A percentile compares a stretch with the other conserved stretches of the same genome.
Evolutionary conservation across 2,113 vertebrate species (phyloP).

Genomic region (Atractosteus spatula): DNA sequence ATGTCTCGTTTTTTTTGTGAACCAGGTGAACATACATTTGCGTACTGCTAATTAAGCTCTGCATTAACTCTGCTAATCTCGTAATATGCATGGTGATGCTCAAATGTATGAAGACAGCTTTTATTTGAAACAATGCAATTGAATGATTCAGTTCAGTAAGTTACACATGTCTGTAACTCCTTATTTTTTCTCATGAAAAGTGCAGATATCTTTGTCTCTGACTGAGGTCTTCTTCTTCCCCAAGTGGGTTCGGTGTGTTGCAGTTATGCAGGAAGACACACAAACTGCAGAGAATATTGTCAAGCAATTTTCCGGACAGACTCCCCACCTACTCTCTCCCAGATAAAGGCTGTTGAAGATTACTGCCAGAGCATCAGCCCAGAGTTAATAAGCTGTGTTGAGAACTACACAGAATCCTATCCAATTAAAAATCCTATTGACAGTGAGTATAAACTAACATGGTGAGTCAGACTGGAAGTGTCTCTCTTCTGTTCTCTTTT

Average conservation of each 20-base stretch:
- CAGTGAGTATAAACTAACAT: slow-evolving; percentile 70
- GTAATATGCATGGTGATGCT: no score
- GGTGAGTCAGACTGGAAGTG: no score
- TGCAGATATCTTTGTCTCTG: no score
- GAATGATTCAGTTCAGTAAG: no score
- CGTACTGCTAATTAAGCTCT: no score
- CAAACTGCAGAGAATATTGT: slow-evolving; percentile 93
- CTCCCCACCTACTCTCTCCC: slow-evolving; percentile 89
- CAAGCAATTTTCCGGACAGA: slow-evolving; percentile 98
- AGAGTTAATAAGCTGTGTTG: slow-evolving; percentile 87
- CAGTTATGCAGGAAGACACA: slow-evolving; percentile 91
- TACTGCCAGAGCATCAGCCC: slow-evolving; percentile 89
- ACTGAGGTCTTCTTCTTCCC: slow-evolving; percentile 17
- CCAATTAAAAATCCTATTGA: slow-evolving; percentile 94
- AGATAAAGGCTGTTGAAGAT: slow-evolving; percentile 90
- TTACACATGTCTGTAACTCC: no score
- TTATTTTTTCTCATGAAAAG: background rate
- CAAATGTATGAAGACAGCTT: no score
- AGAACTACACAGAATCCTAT: slow-evolving; percentile 95
- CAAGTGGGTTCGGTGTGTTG: slow-evolving; percentile 95
- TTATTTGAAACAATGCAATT: no score
- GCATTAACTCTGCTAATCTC: no score
- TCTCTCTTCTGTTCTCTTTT: slow-evolving; percentile 1
- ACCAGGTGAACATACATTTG: no score
- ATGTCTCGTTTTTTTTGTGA: no score